Evolutionary conservation across 1,140 invertebrate species (phyloP).

Genomic region (Scaptodrosophila lebanonensis): DNA sequence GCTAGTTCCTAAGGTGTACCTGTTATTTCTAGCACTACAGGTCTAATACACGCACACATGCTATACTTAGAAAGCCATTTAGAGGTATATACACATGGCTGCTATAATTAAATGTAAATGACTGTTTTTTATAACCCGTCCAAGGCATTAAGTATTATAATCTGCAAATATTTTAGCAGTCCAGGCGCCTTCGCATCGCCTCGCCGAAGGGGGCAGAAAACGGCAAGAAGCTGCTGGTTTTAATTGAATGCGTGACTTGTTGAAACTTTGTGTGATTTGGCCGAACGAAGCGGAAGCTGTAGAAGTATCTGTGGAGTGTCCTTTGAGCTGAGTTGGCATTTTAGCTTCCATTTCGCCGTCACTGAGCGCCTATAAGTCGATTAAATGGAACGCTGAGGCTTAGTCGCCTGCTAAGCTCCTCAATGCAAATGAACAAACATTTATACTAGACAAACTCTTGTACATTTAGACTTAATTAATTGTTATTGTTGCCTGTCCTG

Average conservation of each 20-base stretch:
- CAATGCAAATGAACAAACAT: constrained; percentile 27
- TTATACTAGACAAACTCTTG: not conserved
- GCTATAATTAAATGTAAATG: constrained; percentile 67
- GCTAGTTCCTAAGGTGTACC: too few species aligned
- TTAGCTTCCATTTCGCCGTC: constrained; percentile 13
- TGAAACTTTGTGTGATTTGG: constrained; percentile 67
- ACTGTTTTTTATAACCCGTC: constrained; percentile 32
- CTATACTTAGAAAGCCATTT: not conserved
- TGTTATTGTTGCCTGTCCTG: not conserved
- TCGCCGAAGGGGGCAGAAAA: not conserved
- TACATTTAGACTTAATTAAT: not conserved
- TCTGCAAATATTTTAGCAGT: constrained; percentile 44
- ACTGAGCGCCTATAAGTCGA: constrained; percentile 35
- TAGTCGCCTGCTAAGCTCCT: constrained; percentile 18
- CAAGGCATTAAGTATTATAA: constrained; percentile 33
- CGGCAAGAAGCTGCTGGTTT: constrained; percentile 20
- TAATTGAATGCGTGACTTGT: constrained; percentile 74
- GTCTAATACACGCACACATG: constrained; percentile 4
- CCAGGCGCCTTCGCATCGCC: not conserved
- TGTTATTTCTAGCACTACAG: too few species aligned
- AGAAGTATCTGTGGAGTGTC: constrained; percentile 10
- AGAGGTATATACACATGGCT: not conserved
- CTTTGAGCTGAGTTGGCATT: constrained; percentile 38
- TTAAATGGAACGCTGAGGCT: constrained; percentile 41
- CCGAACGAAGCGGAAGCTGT: constrained; percentile 1